Base-by-base conservation (phyloP, 2,888 invertebrate species). In the Thereva nobilitata region DNA sequence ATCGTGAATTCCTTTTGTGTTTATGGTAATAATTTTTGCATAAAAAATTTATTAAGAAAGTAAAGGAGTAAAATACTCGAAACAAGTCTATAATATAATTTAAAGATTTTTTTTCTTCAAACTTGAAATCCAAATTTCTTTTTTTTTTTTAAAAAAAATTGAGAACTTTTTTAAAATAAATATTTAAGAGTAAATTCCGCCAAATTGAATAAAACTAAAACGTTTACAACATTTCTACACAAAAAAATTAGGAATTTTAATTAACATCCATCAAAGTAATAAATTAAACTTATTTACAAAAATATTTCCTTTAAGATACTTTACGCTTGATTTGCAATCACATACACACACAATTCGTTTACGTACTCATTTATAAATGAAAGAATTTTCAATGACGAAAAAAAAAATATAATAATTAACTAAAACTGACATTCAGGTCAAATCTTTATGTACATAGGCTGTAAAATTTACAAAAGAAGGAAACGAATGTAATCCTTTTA, bases 211-310 rank as follows among this genome's bases (percentile, higher is more conserved):
- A 47, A 50, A 59, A 37, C 45, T 55, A 40, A 59, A 59, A 59
- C 12, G 23, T 59, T 38, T 23, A 23, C 23, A 50, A 61, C 45
- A 40, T n/a, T 50, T 41, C 40, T 61, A 50, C 23, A 41, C 41
- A 50, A 35, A 53, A 64, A 64, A 23, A 53, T 53, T 53, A 53
- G 53, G 37, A 64, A 53, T 42, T n/a, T 35, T 53, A 53, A 52
- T 44, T 53, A 64, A 53, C 64, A 64, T 53, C 53, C 52, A 64
- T 53, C 34, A 40, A 53, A 63, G 53, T 64, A 64, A 64, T 64
- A 64, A 64, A 64, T 64, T 64, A 64, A 64, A 64, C 35, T 53
- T 53, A 53, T 53, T 37, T 53, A 53, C 38, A 53, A 4, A 53
- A 5, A 38, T 50, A 34, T 53, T 53, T 53, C 34, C 8, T 52